Percentiles rank a stretch among this genome's conserved stretches.
phyloP scores from a whole-genome alignment of 2,113 vertebrate genomes.

The Paraplagusia blochii region DNA sequence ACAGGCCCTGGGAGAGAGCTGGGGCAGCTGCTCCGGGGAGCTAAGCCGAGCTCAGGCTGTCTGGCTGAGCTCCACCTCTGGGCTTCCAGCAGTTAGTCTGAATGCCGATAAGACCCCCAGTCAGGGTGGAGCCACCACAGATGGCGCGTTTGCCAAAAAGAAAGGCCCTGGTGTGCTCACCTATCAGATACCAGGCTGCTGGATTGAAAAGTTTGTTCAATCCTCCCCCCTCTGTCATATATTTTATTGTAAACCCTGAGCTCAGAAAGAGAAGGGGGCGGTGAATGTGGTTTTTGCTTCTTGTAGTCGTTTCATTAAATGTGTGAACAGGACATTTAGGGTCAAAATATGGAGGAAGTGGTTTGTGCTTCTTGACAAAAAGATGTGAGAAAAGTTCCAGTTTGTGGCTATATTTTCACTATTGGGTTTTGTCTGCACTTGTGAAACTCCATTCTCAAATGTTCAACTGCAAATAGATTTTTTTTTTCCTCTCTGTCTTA shows the following conservation, averaged over 20 bases:
- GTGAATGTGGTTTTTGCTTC: constrained; percentile 51
- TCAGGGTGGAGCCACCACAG: constrained; percentile 62
- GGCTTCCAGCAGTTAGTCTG: constrained; percentile 69
- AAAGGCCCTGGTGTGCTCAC: constrained; percentile 40
- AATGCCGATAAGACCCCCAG: constrained; percentile 36
- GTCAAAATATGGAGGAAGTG: constrained; percentile 78
- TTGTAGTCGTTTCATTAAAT: constrained; percentile 63
- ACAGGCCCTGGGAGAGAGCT: constrained; percentile 61
- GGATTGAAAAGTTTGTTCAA: constrained; percentile 18
- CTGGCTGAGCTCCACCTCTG: constrained; percentile 71
- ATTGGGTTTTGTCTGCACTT: constrained; percentile 41
- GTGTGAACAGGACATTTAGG: constrained; percentile 73
- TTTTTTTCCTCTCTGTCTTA: constrained; percentile 53
- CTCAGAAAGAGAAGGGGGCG: constrained; percentile 28
- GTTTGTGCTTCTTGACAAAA: constrained; percentile 65
- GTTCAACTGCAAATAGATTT: background rate
- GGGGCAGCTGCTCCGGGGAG: constrained; percentile 68
- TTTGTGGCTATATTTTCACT: constrained; percentile 66
- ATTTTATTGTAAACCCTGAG: constrained; percentile 10
- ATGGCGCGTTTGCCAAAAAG: constrained; percentile 56
- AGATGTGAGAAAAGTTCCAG: constrained; percentile 63
- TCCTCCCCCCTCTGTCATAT: constrained; percentile 3
- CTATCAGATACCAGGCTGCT: constrained; percentile 33
- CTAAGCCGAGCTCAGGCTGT: constrained; percentile 64
- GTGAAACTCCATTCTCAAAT: constrained; percentile 52